Evolutionary conservation across 2,888 invertebrate species (phyloP).

Genomic region (Serrognathus titanus): DNA sequence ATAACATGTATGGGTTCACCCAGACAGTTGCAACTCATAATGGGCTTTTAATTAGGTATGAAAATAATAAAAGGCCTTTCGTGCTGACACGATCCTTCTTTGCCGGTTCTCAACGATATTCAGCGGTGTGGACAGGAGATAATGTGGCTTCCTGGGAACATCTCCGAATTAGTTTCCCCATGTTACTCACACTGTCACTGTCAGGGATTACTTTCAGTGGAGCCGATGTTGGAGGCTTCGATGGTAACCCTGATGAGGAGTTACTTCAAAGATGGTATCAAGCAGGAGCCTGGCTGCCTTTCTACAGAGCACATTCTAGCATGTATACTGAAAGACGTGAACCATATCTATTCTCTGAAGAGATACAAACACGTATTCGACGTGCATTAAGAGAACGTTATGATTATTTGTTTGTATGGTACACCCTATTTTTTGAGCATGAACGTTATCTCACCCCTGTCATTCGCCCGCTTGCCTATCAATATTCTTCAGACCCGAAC

Average conservation of each 20-base stretch:
- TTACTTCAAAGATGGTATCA: constrained; percentile 91
- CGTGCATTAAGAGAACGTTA: constrained; percentile 72
- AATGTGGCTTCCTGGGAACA: constrained; percentile 91
- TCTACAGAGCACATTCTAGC: constrained; percentile 93
- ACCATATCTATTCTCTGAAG: constrained; percentile 84
- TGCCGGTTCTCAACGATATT: constrained; percentile 83
- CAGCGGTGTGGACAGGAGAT: constrained; percentile 95
- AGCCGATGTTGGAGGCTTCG: constrained; percentile 92
- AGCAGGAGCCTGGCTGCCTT: constrained; percentile 79
- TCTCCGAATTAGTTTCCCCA: constrained; percentile 76
- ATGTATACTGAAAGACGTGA: constrained; percentile 91
- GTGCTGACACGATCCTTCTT: constrained; percentile 83
- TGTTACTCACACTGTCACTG: constrained; percentile 80
- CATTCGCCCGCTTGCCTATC: constrained; percentile 83
- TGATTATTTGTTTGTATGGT: constrained; percentile 83
- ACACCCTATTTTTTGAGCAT: constrained; percentile 87
- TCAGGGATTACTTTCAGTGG: constrained; percentile 86
- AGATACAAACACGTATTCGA: constrained; percentile 51
- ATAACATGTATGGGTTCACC: constrained; percentile 85
- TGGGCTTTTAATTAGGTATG: constrained; percentile 57
- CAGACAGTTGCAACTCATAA: constrained; percentile 59
- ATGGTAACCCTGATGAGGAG: constrained; percentile 84
- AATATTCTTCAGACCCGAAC: constrained; percentile 78
- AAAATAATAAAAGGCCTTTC: constrained; percentile 75
- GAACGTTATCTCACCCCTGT: constrained; percentile 78